Evolutionary conservation across 2,888 invertebrate genomes (phyloP).

Genomic region (Zygothrica quintamaculata): DNA sequence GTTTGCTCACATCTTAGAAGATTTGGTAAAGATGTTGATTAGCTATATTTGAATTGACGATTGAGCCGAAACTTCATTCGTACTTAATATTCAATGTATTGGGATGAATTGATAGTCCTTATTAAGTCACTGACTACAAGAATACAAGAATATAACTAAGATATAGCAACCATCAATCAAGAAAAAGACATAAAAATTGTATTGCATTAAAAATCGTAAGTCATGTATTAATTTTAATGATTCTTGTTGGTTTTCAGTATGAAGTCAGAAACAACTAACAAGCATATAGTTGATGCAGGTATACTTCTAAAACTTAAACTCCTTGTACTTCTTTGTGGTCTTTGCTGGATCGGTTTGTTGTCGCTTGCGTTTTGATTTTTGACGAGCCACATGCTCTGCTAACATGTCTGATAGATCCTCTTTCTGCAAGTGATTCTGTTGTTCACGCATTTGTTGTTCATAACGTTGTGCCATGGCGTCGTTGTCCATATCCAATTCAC

Average conservation of each 20-base stretch:
- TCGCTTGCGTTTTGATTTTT: constrained; percentile 97
- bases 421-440: constrained; percentile 93
- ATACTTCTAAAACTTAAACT: constrained; percentile 92
- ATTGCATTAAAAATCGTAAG: no score
- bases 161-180: no score
- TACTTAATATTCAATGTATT: no score
- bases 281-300: constrained; percentile 3
- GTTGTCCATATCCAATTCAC: constrained; percentile 97
- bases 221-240: constrained; percentile 43
- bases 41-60: no score
- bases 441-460: constrained; percentile 97
- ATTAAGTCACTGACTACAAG: no score
- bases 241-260: constrained; percentile 7
- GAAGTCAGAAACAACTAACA: constrained; percentile 18
- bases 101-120: no score
- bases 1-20: no score
- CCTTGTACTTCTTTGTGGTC: constrained; percentile 98
- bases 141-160: no score
- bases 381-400: constrained; percentile 98
- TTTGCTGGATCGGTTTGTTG: constrained; percentile 94
- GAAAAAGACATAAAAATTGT: no score
- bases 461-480: constrained; percentile 98
- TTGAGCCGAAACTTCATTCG: no score
- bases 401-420: constrained; percentile 99
- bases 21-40: no score